Evolutionary conservation across 1,140 invertebrate genomes (phyloP), one percentile per base, ranked within the genome.

Genomic region (Adelges cooleyi): DNA sequence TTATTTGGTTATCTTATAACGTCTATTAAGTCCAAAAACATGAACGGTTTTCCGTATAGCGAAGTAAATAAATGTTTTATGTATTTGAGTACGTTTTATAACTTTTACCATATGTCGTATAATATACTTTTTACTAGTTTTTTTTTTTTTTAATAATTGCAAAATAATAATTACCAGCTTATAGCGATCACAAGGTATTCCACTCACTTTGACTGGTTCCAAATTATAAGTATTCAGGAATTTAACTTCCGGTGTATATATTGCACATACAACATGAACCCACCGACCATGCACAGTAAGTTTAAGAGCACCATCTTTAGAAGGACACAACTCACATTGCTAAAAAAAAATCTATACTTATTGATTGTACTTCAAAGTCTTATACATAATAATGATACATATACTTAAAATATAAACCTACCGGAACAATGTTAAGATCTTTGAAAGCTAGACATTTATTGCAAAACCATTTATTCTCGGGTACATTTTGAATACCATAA

Each of bases 261-360:
- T 80, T 1, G 94, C 94, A 77, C 95, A 98, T 0, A 98, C 92
- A 22, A 98, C 95, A 77, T 98, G 95, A n/a, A 93, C 93, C 95
- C 95, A 98, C 18, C 87, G 89, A 74, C 85, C 86, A 71, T 86
- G 88, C 75, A 96, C 92, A 4, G 94, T 94, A 69, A 88, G 83
- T 75, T 98, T 98, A 44, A 98, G 80, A 23, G 95, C 95, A 65
- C 95, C 95, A 78, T 95, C 91, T 73, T 87, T 87, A 67, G 89
- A 92, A 2, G 95, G 95, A 77, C 95, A 98, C 56, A 98, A 79
- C 75, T 97, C 92, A 78, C 95, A 98, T 71, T 62, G 44, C 56
- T 62, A 42, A 62, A 62, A 59, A 17, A 8, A 42, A 62, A 29
- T 20, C 22, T 62, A 48, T n/a, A 29, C 11, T 6, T 33, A 11